Evolutionary conservation across 2,888 invertebrate species (phyloP).

Genomic region (Cosmia pyralina): DNA sequence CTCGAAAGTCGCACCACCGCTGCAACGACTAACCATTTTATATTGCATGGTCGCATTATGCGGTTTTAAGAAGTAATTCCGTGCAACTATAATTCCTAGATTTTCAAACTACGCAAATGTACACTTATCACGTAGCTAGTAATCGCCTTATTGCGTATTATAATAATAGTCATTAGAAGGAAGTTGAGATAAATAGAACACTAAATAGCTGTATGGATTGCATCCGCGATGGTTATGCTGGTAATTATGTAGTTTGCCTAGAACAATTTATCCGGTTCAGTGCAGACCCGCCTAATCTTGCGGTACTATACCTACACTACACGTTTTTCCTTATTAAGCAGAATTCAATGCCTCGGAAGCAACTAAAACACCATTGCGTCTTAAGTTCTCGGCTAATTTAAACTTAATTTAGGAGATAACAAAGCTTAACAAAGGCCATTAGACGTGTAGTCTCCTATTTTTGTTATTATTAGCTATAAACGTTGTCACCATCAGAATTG

Average conservation of each 20-base stretch:
- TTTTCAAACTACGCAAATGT: slow-evolving; percentile 55
- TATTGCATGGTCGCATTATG: slow-evolving; percentile 45
- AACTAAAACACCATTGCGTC: slow-evolving; percentile 29
- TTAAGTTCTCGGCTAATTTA: slow-evolving; percentile 17
- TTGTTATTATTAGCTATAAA: not conserved
- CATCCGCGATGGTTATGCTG: slow-evolving; percentile 65
- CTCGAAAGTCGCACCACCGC: not conserved
- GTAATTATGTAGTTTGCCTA: slow-evolving; percentile 70
- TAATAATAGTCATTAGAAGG: slow-evolving; percentile 67
- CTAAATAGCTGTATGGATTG: slow-evolving; percentile 65
- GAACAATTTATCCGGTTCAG: slow-evolving; percentile 50
- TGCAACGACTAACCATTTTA: slow-evolving; percentile 27
- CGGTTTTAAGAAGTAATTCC: slow-evolving; percentile 41
- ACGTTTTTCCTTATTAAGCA: slow-evolving; percentile 53
- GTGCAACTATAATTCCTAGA: slow-evolving; percentile 38
- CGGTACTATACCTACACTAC: slow-evolving; percentile 9
- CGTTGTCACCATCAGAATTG: not conserved
- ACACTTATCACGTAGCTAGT: slow-evolving; percentile 50
- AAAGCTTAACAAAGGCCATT: slow-evolving; percentile 17
- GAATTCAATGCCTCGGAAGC: slow-evolving; percentile 35
- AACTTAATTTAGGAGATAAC: slow-evolving; percentile 6
- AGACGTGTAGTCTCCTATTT: slow-evolving; percentile 11
- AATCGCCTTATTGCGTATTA: slow-evolving; percentile 61
- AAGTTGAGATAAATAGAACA: slow-evolving; percentile 62
- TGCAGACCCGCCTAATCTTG: slow-evolving; percentile 41